phyloP scores from a whole-genome alignment of 2,888 invertebrate species.

The Pocota personata region DNA sequence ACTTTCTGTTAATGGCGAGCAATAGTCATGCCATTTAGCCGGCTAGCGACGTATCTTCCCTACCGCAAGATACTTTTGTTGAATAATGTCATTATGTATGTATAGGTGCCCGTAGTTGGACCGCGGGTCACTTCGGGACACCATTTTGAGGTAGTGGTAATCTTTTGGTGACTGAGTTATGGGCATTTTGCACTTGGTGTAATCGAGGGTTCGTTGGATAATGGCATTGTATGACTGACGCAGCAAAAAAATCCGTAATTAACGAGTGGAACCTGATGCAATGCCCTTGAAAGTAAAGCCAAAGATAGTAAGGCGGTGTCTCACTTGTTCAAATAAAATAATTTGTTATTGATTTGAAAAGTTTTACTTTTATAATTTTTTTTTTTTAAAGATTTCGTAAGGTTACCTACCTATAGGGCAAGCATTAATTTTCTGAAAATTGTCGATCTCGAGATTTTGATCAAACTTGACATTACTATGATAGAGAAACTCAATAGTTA shows the following conservation, averaged over 20 bases:
- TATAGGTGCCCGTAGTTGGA: too few species aligned
- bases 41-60: neutral
- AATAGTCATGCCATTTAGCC: too few species aligned
- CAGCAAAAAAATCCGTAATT: neutral
- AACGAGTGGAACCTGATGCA: neutral
- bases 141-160: neutral
- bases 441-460: too few species aligned
- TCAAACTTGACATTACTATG: too few species aligned
- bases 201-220: neutral
- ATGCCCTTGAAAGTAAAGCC: neutral
- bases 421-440: too few species aligned
- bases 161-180: slow-evolving; percentile 13
- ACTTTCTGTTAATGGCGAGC: neutral
- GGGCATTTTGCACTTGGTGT: slow-evolving; percentile 26
- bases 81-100: neutral
- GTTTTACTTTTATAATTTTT: neutral
- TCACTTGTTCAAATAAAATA: neutral
- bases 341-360: neutral
- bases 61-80: neutral
- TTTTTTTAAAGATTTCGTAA: too few species aligned
- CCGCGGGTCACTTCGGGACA: neutral
- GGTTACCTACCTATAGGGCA: too few species aligned
- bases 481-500: too few species aligned
- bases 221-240: neutral
- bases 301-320: neutral